Conservation (phyloP, 2,113 vertebrate genomes). For the Indri indri region DNA sequence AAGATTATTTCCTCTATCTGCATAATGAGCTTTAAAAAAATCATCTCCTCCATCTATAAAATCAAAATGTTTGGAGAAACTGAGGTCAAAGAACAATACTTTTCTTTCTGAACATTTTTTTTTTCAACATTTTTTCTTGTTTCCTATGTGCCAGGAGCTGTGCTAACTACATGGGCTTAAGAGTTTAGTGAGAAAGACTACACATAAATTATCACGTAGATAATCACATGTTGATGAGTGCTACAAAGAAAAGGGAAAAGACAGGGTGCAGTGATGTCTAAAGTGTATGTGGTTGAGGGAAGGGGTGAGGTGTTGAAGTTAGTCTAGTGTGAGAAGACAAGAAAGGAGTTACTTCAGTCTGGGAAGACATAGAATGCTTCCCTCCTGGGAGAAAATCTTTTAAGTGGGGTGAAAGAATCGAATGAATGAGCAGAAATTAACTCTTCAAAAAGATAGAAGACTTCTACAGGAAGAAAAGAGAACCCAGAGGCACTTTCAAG, state of each 20-base stretch:
- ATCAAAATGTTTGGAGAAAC: neutral
- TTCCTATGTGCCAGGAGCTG: neutral
- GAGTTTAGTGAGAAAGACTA: neutral
- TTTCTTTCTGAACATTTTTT: slow-evolving; percentile 4
- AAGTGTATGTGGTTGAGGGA: neutral
- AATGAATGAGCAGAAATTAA: neutral
- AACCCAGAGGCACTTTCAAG: neutral
- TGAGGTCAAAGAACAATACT: neutral
- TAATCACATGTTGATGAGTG: neutral
- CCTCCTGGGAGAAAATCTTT: neutral
- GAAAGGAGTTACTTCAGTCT: neutral
- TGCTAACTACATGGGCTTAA: neutral
- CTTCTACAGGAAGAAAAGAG: neutral
- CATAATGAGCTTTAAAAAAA: neutral
- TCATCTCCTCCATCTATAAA: neutral
- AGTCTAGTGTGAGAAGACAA: neutral
- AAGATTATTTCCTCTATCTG: neutral
- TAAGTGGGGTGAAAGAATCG: neutral
- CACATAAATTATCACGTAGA: neutral
- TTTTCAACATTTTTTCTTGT: neutral
- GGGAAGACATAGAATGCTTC: neutral
- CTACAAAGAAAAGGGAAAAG: neutral
- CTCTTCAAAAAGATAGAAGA: neutral
- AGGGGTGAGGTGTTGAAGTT: neutral
- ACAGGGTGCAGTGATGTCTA: neutral